Evolutionary conservation across 2,113 vertebrate species (phyloP), one percentile per base, ranked within the genome.

Genomic region (Varanus komodoensis): DNA sequence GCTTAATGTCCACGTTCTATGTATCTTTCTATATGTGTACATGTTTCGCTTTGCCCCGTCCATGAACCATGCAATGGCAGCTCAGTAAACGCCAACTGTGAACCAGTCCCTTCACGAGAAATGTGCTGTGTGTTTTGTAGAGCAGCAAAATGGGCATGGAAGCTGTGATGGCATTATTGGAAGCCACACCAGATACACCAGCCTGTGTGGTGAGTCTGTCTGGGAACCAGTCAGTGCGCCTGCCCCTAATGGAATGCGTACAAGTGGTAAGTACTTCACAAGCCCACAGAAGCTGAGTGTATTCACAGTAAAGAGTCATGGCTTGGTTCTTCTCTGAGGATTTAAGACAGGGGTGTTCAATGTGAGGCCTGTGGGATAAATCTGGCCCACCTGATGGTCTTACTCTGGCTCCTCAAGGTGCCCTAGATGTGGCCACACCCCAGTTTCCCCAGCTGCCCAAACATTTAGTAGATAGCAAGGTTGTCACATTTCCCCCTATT

Each of bases 131-230:
- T 92, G 71, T 67, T 50, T 64, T 87, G 29, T 96, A 99, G 99
- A 99, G 99, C 97, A 98, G 97, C 97, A 99, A 98, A 94, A 95
- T 99, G 97, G 98, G 98, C 4, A 98, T 99, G 96, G 99, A 99
- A 94, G 99, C 99, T 0, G 98, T 99, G 83, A 96, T 99, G 83
- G 98, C 98, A 0, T 95, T 99, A 94, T 95, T 99, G 96, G 99
- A 99, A 93, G 98, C 98, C 86, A 97, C 98, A 0, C 98, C 98
- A 0, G 97, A 99, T 93, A 99, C 98, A 0, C 98, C 98, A 0
- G 98, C 99, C 89, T 99, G 98, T 0, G 99, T 98, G 93, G 99
- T 99, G 82, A 98, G 98, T 94, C 98, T 99, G 67, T 98, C 98
- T 0, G 99, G 98, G 54, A 99, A 99, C 97, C 98, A 98, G 67